phyloP scores from a whole-genome alignment of 2,113 vertebrate species.

The Calypte anna region DNA sequence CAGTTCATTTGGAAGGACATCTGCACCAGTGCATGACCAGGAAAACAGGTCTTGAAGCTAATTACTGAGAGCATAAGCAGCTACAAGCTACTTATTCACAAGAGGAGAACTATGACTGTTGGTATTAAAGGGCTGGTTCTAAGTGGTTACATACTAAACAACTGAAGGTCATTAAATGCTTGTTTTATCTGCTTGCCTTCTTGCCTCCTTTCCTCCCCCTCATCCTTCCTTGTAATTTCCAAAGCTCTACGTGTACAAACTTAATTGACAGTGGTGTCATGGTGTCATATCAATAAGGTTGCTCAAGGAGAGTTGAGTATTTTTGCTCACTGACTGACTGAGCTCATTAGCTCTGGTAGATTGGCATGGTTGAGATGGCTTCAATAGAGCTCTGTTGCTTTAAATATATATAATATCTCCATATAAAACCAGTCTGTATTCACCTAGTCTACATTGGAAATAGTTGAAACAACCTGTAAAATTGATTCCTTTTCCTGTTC shows the following conservation, averaged over 20 bases:
- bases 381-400: background rate
- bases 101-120: background rate
- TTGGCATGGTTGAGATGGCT: background rate
- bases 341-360: background rate
- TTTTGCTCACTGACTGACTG: background rate
- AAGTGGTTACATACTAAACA: background rate
- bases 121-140: background rate
- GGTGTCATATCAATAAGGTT: background rate
- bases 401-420: background rate
- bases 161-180: background rate
- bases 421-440: background rate
- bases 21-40: background rate
- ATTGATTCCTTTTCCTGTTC: accelerated
- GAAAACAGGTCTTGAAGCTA: background rate
- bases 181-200: background rate
- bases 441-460: background rate
- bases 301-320: accelerated
- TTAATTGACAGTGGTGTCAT: background rate
- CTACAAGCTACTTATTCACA: background rate
- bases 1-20: background rate
- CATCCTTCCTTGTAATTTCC: background rate
- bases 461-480: background rate
- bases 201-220: background rate
- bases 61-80: background rate
- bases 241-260: accelerated